These are phyloP conservation scores for Halichoeres trimaculatus DNA, from an alignment of 2,113 vertebrate genomes.

Conservation along the genomic window DNA sequence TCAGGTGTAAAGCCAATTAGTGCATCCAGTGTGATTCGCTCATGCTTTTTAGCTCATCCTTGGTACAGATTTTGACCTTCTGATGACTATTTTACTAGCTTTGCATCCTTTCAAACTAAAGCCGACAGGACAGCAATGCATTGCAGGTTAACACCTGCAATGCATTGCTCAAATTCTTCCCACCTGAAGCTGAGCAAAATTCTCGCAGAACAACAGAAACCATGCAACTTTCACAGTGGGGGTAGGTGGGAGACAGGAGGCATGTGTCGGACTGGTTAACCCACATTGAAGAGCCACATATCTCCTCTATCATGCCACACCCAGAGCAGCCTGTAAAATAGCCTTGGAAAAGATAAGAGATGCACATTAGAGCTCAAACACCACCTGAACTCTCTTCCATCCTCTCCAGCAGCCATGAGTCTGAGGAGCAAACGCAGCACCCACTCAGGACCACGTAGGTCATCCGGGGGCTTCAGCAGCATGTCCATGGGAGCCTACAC, in stretches of 20 bases:
- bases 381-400: conserved; percentile 1
- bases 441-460: not conserved
- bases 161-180: not conserved
- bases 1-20: not conserved
- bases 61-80: not conserved
- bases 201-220: conserved; percentile 13
- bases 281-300: conserved; percentile 58
- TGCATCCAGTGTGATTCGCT: not conserved
- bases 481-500: conserved; percentile 56
- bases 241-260: conserved; percentile 57
- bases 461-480: conserved; percentile 55
- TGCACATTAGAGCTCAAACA: conserved; percentile 23
- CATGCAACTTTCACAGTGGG: not conserved
- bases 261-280: conserved; percentile 68
- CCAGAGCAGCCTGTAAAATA: conserved; percentile 63
- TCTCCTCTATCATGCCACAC: conserved; percentile 57
- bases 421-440: conserved; percentile 33
- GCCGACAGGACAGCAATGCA: too few species aligned
- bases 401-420: conserved; percentile 63
- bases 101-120: too few species aligned
- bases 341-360: conserved; percentile 20
- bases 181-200: not conserved
- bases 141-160: not conserved
- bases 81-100: not conserved
- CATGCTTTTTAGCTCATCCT: not conserved